phyloP scores from a whole-genome alignment of 2,888 invertebrate genomes.

The Ormia ochracea region DNA sequence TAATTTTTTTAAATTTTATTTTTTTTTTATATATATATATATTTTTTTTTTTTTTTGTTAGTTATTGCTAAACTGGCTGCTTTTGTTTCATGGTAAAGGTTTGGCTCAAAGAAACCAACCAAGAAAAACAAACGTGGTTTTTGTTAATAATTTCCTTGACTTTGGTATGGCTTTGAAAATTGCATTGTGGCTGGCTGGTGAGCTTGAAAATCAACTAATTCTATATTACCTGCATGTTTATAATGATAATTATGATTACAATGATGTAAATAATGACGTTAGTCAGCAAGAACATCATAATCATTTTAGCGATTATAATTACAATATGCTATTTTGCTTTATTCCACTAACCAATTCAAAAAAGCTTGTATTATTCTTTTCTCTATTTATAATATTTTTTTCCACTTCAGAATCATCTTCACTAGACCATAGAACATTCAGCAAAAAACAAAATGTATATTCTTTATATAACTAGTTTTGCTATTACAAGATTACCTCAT shows the following conservation, averaged over 20 bases:
- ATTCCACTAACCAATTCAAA: not conserved
- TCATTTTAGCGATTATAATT: slow-evolving; percentile 14
- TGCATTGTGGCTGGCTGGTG: slow-evolving; percentile 46
- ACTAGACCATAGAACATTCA: slow-evolving; percentile 63
- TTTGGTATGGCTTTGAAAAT: slow-evolving; percentile 63
- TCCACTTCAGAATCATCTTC: slow-evolving; percentile 52
- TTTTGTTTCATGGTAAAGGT: slow-evolving; percentile 58
- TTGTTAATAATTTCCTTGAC: slow-evolving; percentile 62
- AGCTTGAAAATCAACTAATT: slow-evolving; percentile 47
- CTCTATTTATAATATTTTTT: slow-evolving; percentile 7
- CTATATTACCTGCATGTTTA: slow-evolving; percentile 43
- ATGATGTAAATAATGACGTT: slow-evolving; percentile 15
- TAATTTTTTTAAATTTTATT: not conserved
- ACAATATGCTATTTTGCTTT: slow-evolving; percentile 33
- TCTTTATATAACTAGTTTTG: slow-evolving; percentile 60
- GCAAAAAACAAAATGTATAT: slow-evolving; percentile 37
- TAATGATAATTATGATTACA: slow-evolving; percentile 2
- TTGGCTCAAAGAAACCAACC: slow-evolving; percentile 43
- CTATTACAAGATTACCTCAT: slow-evolving; percentile 32
- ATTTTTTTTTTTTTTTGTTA: too few species aligned
- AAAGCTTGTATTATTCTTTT: slow-evolving; percentile 12
- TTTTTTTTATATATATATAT: too few species aligned
- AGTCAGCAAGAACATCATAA: slow-evolving; percentile 15
- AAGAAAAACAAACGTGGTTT: slow-evolving; percentile 50
- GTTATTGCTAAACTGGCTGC: too few species aligned